phyloP scores from a whole-genome alignment of 2,797 vertebrate genomes.

The Lemur catta region DNA sequence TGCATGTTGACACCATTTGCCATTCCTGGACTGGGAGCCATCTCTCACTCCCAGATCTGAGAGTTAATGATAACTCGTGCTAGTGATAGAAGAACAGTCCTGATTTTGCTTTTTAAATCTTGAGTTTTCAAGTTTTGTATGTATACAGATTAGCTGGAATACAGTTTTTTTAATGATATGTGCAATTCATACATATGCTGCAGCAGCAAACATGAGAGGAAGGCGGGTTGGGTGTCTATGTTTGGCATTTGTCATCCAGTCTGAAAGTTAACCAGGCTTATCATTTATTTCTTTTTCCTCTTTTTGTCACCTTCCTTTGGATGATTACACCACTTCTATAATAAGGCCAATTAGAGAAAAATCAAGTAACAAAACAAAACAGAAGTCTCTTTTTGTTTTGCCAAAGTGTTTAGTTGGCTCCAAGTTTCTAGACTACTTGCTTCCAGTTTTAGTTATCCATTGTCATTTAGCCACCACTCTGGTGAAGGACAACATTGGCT shows the following conservation, averaged over 20 bases:
- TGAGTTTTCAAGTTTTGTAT: constrained; percentile 19
- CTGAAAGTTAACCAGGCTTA: background rate
- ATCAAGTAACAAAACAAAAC: background rate
- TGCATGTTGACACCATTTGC: background rate
- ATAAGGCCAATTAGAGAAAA: background rate
- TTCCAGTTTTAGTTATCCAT: background rate
- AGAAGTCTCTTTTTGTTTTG: background rate
- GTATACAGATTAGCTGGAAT: background rate
- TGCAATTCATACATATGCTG: background rate
- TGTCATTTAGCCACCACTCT: background rate
- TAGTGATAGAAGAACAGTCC: background rate
- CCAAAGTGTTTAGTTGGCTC: background rate
- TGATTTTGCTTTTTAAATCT: constrained; percentile 29
- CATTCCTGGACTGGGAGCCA: background rate
- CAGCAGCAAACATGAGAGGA: background rate
- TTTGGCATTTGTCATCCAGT: background rate
- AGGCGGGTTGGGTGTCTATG: background rate
- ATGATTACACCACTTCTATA: background rate
- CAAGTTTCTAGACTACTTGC: constrained; percentile 6
- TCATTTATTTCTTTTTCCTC: background rate
- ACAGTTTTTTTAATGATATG: background rate
- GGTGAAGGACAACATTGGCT: background rate
- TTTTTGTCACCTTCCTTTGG: background rate
- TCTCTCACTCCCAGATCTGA: background rate
- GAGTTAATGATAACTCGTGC: background rate